Evolutionary conservation across 2,113 vertebrate species (phyloP).

Genomic region (Spilogale gracilis): DNA sequence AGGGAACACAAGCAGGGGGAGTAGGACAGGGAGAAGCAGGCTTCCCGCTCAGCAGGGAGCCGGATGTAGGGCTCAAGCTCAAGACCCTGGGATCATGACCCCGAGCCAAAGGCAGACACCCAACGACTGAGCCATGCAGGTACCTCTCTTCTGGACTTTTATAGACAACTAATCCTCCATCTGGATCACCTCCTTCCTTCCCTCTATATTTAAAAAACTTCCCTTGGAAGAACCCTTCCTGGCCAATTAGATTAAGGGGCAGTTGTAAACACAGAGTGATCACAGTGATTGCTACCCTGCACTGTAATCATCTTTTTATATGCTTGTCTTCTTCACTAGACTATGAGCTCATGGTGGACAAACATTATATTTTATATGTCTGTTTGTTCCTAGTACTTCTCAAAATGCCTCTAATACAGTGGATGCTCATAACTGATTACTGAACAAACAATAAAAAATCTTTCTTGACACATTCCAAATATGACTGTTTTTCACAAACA

Average conservation of each 20-base stretch:
- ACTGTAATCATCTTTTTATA: neutral
- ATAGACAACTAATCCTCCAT: neutral
- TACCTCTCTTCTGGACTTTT: neutral
- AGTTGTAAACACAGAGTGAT: neutral
- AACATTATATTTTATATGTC: neutral
- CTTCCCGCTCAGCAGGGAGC: no score
- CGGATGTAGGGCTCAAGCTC: no score
- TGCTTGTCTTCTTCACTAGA: neutral
- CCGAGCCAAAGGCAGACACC: no score
- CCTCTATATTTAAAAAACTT: neutral
- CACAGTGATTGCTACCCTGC: neutral
- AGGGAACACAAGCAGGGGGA: no score
- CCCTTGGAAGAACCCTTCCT: neutral
- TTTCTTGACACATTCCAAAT: neutral
- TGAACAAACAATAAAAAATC: neutral
- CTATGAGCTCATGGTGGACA: neutral
- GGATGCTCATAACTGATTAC: neutral
- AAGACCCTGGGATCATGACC: no score
- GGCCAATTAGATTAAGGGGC: neutral
- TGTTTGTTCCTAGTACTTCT: neutral
- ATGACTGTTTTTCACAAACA: constrained; percentile 44
- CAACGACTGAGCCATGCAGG: no score
- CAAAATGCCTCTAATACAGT: neutral
- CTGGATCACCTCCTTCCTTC: neutral
- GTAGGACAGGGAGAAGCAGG: no score